Evolutionary conservation across 2,113 vertebrate species (phyloP).

Genomic region (Smithornis capensis): DNA sequence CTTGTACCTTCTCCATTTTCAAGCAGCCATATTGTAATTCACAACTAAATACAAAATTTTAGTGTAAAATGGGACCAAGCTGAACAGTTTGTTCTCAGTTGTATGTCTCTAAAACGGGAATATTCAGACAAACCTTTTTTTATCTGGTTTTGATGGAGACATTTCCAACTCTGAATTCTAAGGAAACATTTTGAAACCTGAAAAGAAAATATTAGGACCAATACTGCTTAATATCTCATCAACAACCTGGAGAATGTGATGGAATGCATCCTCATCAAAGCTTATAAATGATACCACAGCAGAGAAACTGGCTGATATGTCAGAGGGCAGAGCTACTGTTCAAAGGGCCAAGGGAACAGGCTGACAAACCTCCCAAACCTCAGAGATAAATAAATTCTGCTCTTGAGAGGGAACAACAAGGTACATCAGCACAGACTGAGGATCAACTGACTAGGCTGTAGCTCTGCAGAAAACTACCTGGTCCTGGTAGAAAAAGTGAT

Average conservation of each 20-base stretch:
- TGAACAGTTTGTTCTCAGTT: neutral
- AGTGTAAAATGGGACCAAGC: neutral
- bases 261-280: neutral
- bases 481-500: neutral
- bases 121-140: neutral
- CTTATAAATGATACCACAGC: neutral
- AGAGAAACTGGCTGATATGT: neutral
- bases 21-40: neutral
- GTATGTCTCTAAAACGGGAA: neutral
- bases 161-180: neutral
- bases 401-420: neutral
- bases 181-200: neutral
- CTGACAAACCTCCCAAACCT: neutral
- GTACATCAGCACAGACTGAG: neutral
- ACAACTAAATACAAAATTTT: neutral
- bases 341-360: neutral
- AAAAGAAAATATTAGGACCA: neutral
- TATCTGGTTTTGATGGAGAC: neutral
- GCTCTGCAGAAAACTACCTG: neutral
- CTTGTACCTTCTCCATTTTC: neutral
- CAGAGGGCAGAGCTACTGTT: neutral
- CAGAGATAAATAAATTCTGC: neutral
- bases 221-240: neutral
- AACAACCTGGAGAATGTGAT: neutral
- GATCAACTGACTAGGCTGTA: neutral